phyloP scores from a whole-genome alignment of 2,888 invertebrate genomes.

The Himalopsyche kuldschensis region DNA sequence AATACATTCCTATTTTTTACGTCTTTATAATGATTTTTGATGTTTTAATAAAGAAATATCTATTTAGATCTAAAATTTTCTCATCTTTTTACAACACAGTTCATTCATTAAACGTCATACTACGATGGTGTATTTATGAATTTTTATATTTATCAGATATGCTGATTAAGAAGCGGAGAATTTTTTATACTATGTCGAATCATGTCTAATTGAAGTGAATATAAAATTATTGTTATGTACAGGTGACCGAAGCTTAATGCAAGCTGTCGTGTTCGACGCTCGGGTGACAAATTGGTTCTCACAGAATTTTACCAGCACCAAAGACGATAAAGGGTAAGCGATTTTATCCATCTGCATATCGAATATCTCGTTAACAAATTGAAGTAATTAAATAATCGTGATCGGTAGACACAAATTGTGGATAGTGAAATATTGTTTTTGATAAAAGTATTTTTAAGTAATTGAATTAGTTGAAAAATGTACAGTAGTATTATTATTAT shows the following conservation, averaged over 20 bases:
- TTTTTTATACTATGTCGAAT: too few relatives aligned
- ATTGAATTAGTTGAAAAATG: neutral
- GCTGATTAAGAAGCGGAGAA: too few relatives aligned
- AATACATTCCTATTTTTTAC: too few relatives aligned
- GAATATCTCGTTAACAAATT: neutral
- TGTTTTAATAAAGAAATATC: too few relatives aligned
- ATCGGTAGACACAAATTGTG: neutral
- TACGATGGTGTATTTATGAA: too few relatives aligned
- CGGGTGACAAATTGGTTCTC: constrained; percentile 86
- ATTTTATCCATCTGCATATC: neutral
- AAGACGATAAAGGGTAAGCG: constrained; percentile 71
- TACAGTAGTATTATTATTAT: neutral
- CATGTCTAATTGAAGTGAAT: neutral
- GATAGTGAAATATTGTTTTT: neutral
- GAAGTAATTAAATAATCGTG: neutral
- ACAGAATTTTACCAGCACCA: constrained; percentile 71
- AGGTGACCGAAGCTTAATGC: constrained; percentile 85
- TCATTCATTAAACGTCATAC: too few relatives aligned
- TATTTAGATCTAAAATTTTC: too few relatives aligned
- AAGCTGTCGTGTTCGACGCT: constrained; percentile 85
- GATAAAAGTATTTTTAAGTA: neutral
- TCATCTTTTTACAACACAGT: too few relatives aligned
- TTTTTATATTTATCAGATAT: too few relatives aligned
- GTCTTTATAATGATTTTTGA: too few relatives aligned
- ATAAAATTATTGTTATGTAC: constrained; percentile 26